Conservation (phyloP, 2,797 vertebrate species). For the Limnodromus scolopaceus region DNA sequence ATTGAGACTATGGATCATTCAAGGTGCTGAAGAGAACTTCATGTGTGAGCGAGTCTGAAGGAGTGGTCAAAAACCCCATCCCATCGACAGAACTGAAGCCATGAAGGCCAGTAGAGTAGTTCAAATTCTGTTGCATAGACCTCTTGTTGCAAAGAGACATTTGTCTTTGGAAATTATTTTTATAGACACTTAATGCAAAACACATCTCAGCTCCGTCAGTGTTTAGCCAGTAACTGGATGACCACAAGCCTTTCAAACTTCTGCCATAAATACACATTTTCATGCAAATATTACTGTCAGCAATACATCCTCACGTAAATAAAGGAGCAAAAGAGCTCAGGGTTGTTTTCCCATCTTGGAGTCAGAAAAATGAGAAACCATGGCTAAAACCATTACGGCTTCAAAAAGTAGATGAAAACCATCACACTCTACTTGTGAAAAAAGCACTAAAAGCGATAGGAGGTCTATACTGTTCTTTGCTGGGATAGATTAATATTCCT, state of each 20-base stretch:
- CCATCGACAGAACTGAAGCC: not conserved
- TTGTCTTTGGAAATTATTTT: not conserved
- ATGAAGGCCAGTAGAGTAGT: not conserved
- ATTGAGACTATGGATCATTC: not conserved
- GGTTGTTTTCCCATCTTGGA: not conserved
- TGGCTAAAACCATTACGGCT: fast-evolving
- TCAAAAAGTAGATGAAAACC: not conserved
- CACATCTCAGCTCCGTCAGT: not conserved
- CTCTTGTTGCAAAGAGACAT: not conserved
- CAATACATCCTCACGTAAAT: not conserved
- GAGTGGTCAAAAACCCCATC: not conserved
- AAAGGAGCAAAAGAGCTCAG: not conserved
- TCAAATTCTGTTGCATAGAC: not conserved
- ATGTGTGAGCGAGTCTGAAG: not conserved
- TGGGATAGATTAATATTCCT: not conserved
- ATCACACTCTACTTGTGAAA: not conserved
- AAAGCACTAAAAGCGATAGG: not conserved
- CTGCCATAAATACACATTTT: not conserved
- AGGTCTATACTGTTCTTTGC: not conserved
- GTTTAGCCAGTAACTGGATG: not conserved
- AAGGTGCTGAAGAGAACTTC: not conserved
- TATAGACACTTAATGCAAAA: not conserved
- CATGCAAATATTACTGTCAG: not conserved
- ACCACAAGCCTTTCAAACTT: not conserved
- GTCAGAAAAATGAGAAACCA: not conserved